phyloP scores from a whole-genome alignment of 2,888 invertebrate species.

The Phorcus lineatus region DNA sequence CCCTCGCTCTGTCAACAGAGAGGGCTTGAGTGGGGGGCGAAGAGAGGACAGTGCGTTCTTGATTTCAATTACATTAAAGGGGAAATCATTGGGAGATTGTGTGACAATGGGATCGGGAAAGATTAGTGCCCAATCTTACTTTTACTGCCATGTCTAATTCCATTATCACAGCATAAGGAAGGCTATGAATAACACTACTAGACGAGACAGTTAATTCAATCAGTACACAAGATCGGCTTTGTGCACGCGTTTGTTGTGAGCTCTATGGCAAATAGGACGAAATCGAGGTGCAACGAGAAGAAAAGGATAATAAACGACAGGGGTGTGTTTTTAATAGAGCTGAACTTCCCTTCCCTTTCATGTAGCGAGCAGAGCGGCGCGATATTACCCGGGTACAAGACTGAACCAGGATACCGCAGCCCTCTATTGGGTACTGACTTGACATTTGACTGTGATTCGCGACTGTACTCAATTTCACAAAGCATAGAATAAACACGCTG shows the following conservation, averaged over 20 bases:
- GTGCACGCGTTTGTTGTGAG: conserved; percentile 6
- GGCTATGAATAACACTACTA: conserved; percentile 32
- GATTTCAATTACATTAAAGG: conserved; percentile 46
- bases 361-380: neutral
- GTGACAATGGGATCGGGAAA: conserved; percentile 40
- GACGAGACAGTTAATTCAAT: conserved; percentile 27
- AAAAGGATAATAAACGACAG: conserved; percentile 18
- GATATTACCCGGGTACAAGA: conserved; percentile 11
- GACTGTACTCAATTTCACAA: neutral
- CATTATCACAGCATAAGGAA: conserved; percentile 29
- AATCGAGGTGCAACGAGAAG: conserved; percentile 15
- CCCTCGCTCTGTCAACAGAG: conserved; percentile 4
- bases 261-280: conserved; percentile 22
- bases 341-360: conserved; percentile 18
- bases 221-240: conserved; percentile 1
- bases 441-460: conserved; percentile 9
- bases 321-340: conserved; percentile 19
- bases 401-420: neutral
- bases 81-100: conserved; percentile 32
- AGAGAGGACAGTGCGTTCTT: neutral
- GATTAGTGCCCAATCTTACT: conserved; percentile 38
- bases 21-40: neutral
- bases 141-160: conserved; percentile 38
- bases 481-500: neutral
- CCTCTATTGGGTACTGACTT: neutral